These are phyloP conservation scores for Gonocerus acuteangulatus DNA, from an alignment of 2,888 invertebrate genomes.

Conservation along the genomic window DNA sequence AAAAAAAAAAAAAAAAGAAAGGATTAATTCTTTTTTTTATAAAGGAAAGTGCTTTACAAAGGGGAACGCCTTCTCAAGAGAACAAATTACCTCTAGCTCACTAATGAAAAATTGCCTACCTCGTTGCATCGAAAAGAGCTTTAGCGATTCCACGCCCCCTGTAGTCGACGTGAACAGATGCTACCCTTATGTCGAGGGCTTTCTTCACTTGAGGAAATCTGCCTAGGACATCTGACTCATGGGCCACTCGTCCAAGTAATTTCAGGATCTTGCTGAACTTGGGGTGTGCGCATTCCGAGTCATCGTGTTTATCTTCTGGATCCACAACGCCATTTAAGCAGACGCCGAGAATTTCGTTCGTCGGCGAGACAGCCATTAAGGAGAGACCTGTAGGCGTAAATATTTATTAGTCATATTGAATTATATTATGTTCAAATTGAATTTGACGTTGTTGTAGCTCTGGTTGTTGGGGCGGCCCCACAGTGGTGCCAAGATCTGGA, in stretches of 20 bases:
- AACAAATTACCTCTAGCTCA: too few relatives aligned
- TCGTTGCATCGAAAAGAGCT: constrained; percentile 52
- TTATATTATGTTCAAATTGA: background rate
- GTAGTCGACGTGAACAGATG: constrained; percentile 59
- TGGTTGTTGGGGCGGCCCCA: too few relatives aligned
- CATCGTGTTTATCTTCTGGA: constrained; percentile 42
- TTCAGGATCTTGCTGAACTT: constrained; percentile 60
- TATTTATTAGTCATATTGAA: too few relatives aligned
- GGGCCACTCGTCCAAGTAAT: constrained; percentile 53
- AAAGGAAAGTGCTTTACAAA: too few relatives aligned
- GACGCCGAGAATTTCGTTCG: constrained; percentile 54
- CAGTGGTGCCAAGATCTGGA: background rate
- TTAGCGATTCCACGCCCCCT: constrained; percentile 61
- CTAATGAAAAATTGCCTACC: constrained; percentile 44
- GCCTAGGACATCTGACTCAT: constrained; percentile 50
- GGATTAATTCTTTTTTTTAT: too few relatives aligned
- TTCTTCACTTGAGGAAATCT: constrained; percentile 51
- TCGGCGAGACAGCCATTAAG: constrained; percentile 54
- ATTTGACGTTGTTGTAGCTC: background rate
- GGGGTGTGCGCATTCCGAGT: constrained; percentile 51
- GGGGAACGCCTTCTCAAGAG: too few relatives aligned
- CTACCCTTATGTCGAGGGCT: constrained; percentile 55
- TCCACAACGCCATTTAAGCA: constrained; percentile 47
- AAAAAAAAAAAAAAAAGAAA: too few relatives aligned
- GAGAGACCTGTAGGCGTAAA: constrained; percentile 45